Evolutionary conservation across 2,113 vertebrate genomes (phyloP), one percentile per base, ranked within the genome.

Genomic region (Oxyura jamaicensis): DNA sequence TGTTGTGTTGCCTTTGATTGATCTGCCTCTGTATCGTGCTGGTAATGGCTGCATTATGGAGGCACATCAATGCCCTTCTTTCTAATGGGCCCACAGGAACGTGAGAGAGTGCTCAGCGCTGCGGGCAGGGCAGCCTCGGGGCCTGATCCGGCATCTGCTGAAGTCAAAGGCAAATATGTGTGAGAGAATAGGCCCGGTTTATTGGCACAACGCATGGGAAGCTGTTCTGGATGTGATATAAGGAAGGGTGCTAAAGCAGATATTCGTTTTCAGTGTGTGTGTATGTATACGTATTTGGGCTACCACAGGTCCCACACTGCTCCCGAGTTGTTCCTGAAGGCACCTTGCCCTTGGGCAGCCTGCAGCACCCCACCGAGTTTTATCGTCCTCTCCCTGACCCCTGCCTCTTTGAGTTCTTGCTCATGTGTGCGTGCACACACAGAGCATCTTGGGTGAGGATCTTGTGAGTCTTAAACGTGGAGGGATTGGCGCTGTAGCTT

Each of bases 21-120:
- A 92, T 96, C 81, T 67, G 74, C 86, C 67, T 91, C 14, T 1
- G 75, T 83, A 12, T 65, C 2, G 1, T 8, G 23, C 91, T 90
- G 93, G 83, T 93, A 96, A 96, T 93, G 92, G 90, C 75, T 78
- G 84, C 93, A 83, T 94, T 91, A 93, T 85, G 50, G 93, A 93
- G 88, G 15, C 67, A 82, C 91, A 68, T 93, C 95, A 94, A 86
- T 95, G 86, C 83, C 73, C 44, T 91, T 58, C 90, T 97, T 94
- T 94, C 73, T 94, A 9, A 71, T 0, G 9, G 63, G 5, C 80
- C 0, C 29, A 53, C 65, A 29, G 83, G 52, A 62, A 73, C 0
- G 3, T 69, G 91, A 74, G 11, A 73, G 73, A 79, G 50, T 25
- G n/a, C 94, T 50, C 62, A 55, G 72, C 3, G 17, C 78, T 58